Evolutionary conservation across 2,113 vertebrate species (phyloP).

Genomic region (Cariama cristata): DNA sequence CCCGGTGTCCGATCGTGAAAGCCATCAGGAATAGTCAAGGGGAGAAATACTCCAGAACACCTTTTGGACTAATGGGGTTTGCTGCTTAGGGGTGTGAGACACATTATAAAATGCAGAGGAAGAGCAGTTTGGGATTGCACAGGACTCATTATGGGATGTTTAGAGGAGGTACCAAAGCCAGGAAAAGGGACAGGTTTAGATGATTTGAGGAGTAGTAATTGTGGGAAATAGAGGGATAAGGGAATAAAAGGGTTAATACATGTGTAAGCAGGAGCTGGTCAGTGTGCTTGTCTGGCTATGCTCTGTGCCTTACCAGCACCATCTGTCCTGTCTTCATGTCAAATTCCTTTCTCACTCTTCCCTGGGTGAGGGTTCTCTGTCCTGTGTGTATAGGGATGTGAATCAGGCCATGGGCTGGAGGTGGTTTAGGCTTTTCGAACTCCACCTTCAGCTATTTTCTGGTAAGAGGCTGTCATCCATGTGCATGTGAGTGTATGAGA

Average conservation of each 20-base stretch:
- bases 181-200: neutral
- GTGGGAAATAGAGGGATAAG: neutral
- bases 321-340: neutral
- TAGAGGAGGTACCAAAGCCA: neutral
- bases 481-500: neutral
- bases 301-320: too few species aligned
- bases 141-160: neutral
- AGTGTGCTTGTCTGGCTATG: neutral
- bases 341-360: neutral
- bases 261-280: neutral
- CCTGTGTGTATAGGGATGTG: too few species aligned
- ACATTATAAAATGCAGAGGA: neutral
- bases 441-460: neutral
- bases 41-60: neutral
- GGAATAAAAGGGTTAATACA: neutral
- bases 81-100: rapidly evolving
- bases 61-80: rapidly evolving
- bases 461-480: rapidly evolving
- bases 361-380: rapidly evolving
- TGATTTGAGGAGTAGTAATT: neutral
- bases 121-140: neutral
- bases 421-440: neutral
- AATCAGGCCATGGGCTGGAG: neutral
- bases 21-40: neutral
- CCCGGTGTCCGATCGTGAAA: neutral